These are phyloP conservation scores for Parnassius mnemosyne DNA, from an alignment of 2,888 invertebrate genomes.

Conservation along the genomic window DNA sequence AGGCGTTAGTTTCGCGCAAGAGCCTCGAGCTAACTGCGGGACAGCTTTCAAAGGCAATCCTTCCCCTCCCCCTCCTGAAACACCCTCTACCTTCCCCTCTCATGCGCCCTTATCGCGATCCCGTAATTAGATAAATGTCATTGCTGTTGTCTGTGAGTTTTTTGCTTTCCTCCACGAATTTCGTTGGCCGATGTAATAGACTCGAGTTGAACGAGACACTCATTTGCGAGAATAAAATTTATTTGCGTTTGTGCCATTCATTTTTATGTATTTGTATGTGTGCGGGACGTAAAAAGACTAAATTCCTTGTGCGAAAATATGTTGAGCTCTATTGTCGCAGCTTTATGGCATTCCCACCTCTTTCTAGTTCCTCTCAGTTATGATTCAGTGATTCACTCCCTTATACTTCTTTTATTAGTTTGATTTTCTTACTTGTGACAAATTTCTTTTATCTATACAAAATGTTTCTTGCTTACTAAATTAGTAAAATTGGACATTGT, in stretches of 20 bases:
- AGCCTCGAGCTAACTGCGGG: conserved; percentile 56
- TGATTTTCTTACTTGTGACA: neutral
- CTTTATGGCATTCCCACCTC: conserved; percentile 39
- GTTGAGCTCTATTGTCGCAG: conserved; percentile 40
- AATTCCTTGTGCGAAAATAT: conserved; percentile 37
- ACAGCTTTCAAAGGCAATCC: conserved; percentile 48
- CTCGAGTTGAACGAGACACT: conserved; percentile 38
- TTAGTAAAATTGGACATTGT: no score
- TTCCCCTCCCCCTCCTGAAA: conserved; percentile 38
- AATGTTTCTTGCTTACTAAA: no score
- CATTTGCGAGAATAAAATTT: conserved; percentile 32
- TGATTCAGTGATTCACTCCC: conserved; percentile 11
- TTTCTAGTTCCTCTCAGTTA: conserved; percentile 12
- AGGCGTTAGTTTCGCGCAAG: conserved; percentile 34
- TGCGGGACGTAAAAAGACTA: conserved; percentile 27
- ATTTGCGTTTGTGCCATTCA: conserved; percentile 32
- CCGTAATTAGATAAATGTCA: conserved; percentile 79
- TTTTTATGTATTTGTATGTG: conserved; percentile 26
- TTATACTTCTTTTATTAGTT: neutral
- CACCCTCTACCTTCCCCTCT: conserved; percentile 43
- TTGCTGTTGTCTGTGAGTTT: conserved; percentile 65
- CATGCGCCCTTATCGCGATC: conserved; percentile 66
- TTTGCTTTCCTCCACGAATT: conserved; percentile 50
- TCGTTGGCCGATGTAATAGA: conserved; percentile 53
- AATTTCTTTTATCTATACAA: no score